Conservation (phyloP, 2,888 invertebrate species). For the Mythimna vitellina region DNA sequence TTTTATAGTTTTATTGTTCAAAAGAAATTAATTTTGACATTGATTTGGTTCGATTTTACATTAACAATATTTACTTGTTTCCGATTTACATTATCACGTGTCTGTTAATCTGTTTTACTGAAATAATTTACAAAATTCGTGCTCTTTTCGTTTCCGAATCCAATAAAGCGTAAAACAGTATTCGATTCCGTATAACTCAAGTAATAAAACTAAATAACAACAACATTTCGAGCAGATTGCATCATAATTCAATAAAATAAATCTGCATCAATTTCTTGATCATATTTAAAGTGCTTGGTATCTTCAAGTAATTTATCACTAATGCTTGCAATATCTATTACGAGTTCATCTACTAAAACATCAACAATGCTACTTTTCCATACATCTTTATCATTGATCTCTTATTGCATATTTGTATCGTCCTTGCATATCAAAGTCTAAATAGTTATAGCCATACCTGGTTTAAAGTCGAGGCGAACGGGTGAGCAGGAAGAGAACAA, state of each 20-base stretch:
- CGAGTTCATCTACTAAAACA: slow-evolving; percentile 20
- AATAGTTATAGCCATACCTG: slow-evolving; percentile 72
- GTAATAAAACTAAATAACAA: not conserved
- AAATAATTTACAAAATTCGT: not conserved
- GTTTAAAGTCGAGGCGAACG: slow-evolving; percentile 82
- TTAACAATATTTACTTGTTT: slow-evolving; percentile 16
- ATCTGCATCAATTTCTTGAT: not conserved
- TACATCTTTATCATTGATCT: slow-evolving; percentile 60
- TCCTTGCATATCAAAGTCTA: slow-evolving; percentile 73
- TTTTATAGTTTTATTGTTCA: slow-evolving; percentile 51
- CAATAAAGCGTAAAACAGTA: slow-evolving; percentile 10
- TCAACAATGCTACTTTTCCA: slow-evolving; percentile 38
- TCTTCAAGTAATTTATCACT: slow-evolving; percentile 17
- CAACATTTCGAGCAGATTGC: not conserved
- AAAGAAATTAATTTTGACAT: slow-evolving; percentile 2
- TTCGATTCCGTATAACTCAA: not conserved
- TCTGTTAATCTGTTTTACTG: not conserved
- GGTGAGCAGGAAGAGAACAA: slow-evolving; percentile 89
- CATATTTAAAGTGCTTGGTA: not conserved
- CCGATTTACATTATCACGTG: slow-evolving; percentile 14
- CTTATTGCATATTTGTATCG: slow-evolving; percentile 61
- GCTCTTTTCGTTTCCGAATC: not conserved
- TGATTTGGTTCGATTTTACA: not conserved
- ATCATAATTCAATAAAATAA: not conserved
- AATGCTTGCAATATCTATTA: slow-evolving; percentile 6